Evolutionary conservation across 2,888 invertebrate species (phyloP).

Genomic region (Polydesmus complanatus): DNA sequence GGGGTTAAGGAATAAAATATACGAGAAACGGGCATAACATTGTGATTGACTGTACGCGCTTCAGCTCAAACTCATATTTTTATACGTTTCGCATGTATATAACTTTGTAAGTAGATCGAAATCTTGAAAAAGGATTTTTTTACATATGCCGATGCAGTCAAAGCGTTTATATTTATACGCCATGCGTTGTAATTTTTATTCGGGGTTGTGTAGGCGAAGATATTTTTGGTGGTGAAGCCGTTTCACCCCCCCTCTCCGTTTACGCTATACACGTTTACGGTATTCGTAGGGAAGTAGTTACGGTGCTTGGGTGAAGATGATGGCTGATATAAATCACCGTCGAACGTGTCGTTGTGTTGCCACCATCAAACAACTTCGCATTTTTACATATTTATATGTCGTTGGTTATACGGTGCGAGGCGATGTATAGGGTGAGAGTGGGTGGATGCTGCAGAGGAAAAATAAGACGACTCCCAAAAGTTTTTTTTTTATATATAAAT

Average conservation of each 20-base stretch:
- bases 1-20: too few relatives aligned
- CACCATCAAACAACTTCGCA: neutral
- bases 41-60: neutral
- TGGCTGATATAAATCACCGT: neutral
- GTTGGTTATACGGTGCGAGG: neutral
- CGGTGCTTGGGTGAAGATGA: neutral
- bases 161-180: neutral
- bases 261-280: too few relatives aligned
- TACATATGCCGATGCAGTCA: neutral
- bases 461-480: too few relatives aligned
- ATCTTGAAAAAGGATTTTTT: neutral
- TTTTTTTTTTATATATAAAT: too few relatives aligned
- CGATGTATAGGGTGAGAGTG: neutral
- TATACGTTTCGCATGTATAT: neutral
- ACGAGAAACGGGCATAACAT: neutral
- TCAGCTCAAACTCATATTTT: neutral
- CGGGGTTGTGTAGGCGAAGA: neutral
- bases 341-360: neutral
- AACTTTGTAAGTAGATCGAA: neutral
- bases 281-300: neutral
- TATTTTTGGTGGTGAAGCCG: neutral
- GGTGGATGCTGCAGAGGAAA: too few relatives aligned
- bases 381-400: neutral
- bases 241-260: too few relatives aligned
- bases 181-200: neutral